Base-by-base conservation (phyloP, 2,888 invertebrate species). In the Pseudococcus longispinus region DNA sequence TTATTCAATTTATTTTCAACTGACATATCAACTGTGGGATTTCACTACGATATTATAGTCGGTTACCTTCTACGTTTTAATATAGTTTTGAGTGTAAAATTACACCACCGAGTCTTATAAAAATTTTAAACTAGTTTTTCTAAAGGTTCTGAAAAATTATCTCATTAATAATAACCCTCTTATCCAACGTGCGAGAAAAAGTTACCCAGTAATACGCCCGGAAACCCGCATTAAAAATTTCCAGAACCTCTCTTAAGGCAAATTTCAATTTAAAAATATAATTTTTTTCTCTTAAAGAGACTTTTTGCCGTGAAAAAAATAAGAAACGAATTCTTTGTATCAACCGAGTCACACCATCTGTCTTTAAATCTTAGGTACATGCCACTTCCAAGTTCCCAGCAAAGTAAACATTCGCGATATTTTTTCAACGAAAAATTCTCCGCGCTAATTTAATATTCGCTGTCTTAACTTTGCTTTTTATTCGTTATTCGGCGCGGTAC, bases 241-340 rank as follows among this genome's bases (percentile, higher is more conserved):
- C 29, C 29, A 26, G 29, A 15, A 65, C 26, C 32, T 70, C 18
- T 29, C 20, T 32, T 13, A 13, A 32, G 6, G 8, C 29, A 32
- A 70, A 29, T 5, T 29, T 18, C 29, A 70, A 29, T 70, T 70
- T 70, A 70, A 70, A 70, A 70, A 70, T 70, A 70, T 70, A 70
- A 70, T 70, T 70, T 70, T 70, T 70, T 29, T 70, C 29, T 29
- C 1, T 15, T 15, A 8, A 70, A 15, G 4, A 70, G 13, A 29
- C 15, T 70, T 70, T 70, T 70, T 70, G 1, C 6, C 32, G 8
- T 29, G 70, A 70, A 70, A 70, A 70, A 70, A 26, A n/a, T n/a
- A n/a, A 9, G 37, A 37, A 37, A 37, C 9, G 37, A 37, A 37
- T 37, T 37, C 18, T 18, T 9, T 13, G 9, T 13, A 60, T 70